A percentile compares a stretch with the other conserved stretches of the same genome.
These are phyloP conservation scores for Rallus limicola DNA, from an alignment of 2,113 vertebrate species.

Conservation along the genomic window DNA sequence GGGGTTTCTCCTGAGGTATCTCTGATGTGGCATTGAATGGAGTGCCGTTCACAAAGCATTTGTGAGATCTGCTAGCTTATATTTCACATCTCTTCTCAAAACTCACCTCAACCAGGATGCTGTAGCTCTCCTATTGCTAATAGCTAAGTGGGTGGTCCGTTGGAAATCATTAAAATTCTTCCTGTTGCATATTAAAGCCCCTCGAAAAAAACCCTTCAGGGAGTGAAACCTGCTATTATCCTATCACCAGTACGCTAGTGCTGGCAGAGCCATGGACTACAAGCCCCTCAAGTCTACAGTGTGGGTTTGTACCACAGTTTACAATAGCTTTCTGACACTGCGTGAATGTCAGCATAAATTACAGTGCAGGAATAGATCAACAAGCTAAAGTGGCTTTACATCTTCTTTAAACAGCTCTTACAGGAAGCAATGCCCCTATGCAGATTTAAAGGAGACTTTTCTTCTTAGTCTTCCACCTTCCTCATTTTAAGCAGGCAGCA, in stretches of 20 bases:
- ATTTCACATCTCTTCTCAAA: background rate
- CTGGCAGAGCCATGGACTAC: background rate
- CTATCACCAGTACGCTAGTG: background rate
- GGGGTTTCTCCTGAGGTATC: background rate
- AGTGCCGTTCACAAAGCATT: background rate
- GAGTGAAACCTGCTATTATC: constrained; percentile 38
- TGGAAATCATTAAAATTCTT: constrained; percentile 32
- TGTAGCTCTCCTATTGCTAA: background rate
- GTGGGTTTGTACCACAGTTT: background rate
- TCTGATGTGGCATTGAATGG: background rate
- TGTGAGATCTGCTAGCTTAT: background rate
- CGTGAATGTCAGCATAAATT: constrained; percentile 40
- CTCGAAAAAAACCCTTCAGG: background rate
- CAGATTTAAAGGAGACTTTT: constrained; percentile 43
- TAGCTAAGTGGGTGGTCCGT: constrained; percentile 48
- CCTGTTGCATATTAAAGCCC: background rate
- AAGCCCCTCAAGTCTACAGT: background rate
- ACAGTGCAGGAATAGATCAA: constrained; percentile 52
- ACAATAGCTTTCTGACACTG: constrained; percentile 23
- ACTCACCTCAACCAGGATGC: background rate
- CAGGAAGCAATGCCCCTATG: background rate
- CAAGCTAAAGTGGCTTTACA: constrained; percentile 35
- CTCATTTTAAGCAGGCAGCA: constrained; percentile 50
- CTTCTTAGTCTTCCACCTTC: constrained; percentile 23
- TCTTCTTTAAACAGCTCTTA: constrained; percentile 24